Percentiles rank a stretch among this genome's conserved stretches.
Evolutionary conservation across 2,113 vertebrate genomes (phyloP).

Genomic region (Rattus rattus): DNA sequence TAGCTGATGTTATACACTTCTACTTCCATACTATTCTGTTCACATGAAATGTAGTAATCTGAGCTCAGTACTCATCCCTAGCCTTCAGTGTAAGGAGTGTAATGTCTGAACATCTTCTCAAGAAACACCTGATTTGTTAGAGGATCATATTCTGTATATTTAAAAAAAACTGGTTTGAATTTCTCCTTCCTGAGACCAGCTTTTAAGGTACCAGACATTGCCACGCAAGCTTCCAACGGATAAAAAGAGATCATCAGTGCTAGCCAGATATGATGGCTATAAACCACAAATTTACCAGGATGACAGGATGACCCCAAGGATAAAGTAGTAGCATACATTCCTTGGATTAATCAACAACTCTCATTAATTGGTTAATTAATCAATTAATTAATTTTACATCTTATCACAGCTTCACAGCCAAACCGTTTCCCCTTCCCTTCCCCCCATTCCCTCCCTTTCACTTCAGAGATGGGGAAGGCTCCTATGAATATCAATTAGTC

Average conservation of each 20-base stretch:
- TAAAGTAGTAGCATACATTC: neutral
- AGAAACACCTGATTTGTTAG: neutral
- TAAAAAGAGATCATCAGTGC: neutral
- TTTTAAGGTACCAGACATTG: neutral
- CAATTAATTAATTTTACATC: too few species aligned
- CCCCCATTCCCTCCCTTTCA: too few species aligned
- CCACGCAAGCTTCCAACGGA: neutral
- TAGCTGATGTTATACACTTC: neutral
- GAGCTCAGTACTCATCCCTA: constrained; percentile 27
- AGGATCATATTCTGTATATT: neutral
- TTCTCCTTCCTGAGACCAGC: neutral
- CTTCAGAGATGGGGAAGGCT: too few species aligned
- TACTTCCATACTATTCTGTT: neutral
- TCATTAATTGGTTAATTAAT: too few species aligned
- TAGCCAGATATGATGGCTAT: neutral
- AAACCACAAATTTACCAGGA: neutral
- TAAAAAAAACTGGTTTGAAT: neutral
- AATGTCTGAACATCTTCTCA: neutral
- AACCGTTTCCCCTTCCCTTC: too few species aligned
- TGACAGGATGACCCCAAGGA: neutral
- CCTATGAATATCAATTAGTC: too few species aligned
- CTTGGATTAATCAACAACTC: neutral
- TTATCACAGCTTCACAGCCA: too few species aligned
- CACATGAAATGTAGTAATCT: neutral
- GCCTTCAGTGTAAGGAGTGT: neutral